phyloP scores from a whole-genome alignment of 2,113 vertebrate species.

The Anthoscopus minutus region DNA sequence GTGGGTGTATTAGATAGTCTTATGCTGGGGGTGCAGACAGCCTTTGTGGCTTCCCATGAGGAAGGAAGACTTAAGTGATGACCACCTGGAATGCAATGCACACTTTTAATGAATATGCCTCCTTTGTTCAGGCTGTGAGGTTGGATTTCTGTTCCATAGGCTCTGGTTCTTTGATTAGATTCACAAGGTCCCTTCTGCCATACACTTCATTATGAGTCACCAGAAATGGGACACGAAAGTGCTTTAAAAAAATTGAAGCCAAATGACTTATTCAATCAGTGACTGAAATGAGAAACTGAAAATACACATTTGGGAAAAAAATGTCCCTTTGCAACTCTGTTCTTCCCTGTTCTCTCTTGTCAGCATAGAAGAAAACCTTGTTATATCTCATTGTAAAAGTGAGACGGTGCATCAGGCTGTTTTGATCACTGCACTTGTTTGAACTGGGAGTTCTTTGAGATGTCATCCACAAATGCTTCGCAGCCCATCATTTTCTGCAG shows the following conservation, averaged over 20 bases:
- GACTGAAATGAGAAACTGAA: slow-evolving; percentile 2
- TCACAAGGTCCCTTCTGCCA: neutral
- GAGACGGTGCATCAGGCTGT: neutral
- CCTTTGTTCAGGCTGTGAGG: neutral
- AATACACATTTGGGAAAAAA: neutral
- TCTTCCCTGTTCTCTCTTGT: neutral
- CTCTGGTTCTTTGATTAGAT: neutral
- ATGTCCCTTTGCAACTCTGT: neutral
- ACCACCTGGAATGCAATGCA: neutral
- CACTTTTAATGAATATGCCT: neutral
- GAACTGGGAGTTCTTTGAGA: neutral
- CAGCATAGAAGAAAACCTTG: neutral
- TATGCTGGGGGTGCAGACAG: neutral
- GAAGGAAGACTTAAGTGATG: neutral
- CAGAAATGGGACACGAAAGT: neutral
- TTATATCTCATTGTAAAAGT: neutral
- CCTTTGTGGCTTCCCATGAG: neutral
- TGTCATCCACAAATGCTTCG: neutral
- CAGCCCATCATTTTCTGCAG: neutral
- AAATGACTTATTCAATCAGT: neutral
- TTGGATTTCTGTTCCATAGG: neutral
- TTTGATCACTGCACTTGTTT: slow-evolving; percentile 16
- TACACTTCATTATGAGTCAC: neutral
- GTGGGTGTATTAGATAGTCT: neutral
- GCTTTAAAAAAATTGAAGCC: neutral